Base-by-base conservation (phyloP, 2,113 vertebrate species). In the Piprites chloris region DNA sequence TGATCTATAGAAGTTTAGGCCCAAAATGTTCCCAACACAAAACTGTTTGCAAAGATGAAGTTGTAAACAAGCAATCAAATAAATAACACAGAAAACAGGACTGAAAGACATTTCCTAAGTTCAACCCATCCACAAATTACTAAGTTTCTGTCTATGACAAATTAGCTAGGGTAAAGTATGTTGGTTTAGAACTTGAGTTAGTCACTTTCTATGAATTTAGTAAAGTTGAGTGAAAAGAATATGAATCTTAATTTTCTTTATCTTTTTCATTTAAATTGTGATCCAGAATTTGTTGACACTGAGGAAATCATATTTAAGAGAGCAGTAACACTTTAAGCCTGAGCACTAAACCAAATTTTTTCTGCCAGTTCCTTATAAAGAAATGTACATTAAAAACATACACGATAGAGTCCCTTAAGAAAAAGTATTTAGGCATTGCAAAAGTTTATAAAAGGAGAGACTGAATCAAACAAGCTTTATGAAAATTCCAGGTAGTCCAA, bases 291-390 rank as follows among this genome's bases (percentile, higher is more conserved):
- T 12, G 2, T 3, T 76, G 32, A n/a, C 47, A 39, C 8, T 65
- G 15, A 73, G 39, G 6, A 63, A 18, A 3, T 42, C 3, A 32
- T 39, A n/a, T 33, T 9, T 55, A 47, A 62, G 23, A 84, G 80
- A 84, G 5, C 14, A 78, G 24, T 28, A 62, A 3, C 13, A 52
- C 2, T 66, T 79, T 42, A 37, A 71, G 4, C 20, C 42, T 42
- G 21, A 56, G 18, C 1, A 21, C 3, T 58, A 80, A 79, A 67
- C 0, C 0, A n/a, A 35, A 12, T 5, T 33, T 76, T 75, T 58
- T 72, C 18, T 58, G 2, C 3, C 21, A 23, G 5, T 35, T 89
- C 23, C 17, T 42, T 6, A 19, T 69, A 44, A 67, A 71, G 33
- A 55, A 62, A 80, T 80, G 84, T 47, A 1, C 8, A 59, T 65